A percentile compares a stretch with the other conserved stretches of the same genome.
These are phyloP conservation scores for Trilocha varians DNA, from an alignment of 2,888 invertebrate species.

Conservation along the genomic window DNA sequence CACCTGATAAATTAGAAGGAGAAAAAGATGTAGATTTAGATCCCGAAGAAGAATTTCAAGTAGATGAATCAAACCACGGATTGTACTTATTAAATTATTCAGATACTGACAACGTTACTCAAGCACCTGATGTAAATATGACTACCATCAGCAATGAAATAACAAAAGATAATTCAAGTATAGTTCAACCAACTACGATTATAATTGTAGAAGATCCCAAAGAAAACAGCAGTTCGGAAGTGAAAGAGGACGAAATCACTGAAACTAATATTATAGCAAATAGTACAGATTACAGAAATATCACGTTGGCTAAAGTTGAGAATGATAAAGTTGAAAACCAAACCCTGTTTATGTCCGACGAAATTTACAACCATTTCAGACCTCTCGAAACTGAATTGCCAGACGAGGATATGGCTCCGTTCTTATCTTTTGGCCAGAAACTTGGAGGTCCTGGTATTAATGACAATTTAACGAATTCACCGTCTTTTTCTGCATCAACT, in stretches of 20 bases:
- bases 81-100: slow-evolving; percentile 66
- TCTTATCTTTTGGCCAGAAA: slow-evolving; percentile 81
- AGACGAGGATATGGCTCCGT: slow-evolving; percentile 79
- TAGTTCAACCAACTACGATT: slow-evolving; percentile 26
- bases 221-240: slow-evolving; percentile 25
- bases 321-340: slow-evolving; percentile 62
- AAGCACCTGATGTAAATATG: slow-evolving; percentile 34
- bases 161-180: slow-evolving; percentile 27
- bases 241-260: slow-evolving; percentile 32
- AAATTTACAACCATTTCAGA: slow-evolving; percentile 76
- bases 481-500: slow-evolving; percentile 62
- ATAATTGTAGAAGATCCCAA: slow-evolving; percentile 15
- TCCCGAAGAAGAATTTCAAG: slow-evolving; percentile 70
- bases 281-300: slow-evolving; percentile 43
- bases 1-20: slow-evolving; percentile 62
- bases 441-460: slow-evolving; percentile 47
- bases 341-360: slow-evolving; percentile 74
- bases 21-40: slow-evolving; percentile 63
- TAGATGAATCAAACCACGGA: slow-evolving; percentile 69
- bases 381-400: slow-evolving; percentile 76
- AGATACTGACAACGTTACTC: slow-evolving; percentile 56
- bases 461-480: slow-evolving; percentile 60
- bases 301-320: slow-evolving; percentile 42
- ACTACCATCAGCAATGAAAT: slow-evolving; percentile 28
- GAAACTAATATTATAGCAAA: slow-evolving; percentile 48